Conservation (phyloP, 1,140 invertebrate genomes). For the Leptestheria dahalacensis region DNA sequence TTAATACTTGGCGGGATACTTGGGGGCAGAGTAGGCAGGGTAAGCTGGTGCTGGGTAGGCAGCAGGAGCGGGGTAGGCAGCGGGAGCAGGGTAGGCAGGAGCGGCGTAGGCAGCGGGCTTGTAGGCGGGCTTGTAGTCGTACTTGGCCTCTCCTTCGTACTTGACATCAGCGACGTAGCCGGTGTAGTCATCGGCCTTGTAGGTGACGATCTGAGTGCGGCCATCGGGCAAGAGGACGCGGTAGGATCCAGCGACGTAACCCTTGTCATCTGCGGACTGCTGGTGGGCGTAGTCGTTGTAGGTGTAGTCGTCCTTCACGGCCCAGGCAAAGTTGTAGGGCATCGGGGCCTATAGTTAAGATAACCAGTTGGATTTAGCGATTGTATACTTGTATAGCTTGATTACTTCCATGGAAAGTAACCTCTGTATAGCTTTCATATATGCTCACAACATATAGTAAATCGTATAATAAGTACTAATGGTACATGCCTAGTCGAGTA, state of each 20-base stretch:
- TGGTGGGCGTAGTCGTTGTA: conserved; percentile 57
- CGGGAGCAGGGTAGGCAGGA: conserved; percentile 3
- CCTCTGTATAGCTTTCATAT: no score
- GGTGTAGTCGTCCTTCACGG: conserved; percentile 45
- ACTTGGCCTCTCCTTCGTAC: conserved; percentile 47
- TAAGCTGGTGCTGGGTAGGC: conserved; percentile 5
- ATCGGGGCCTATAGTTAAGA: conserved; percentile 24
- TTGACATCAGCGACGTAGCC: conserved; percentile 61
- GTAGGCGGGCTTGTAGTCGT: conserved; percentile 37
- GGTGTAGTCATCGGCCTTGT: conserved; percentile 57
- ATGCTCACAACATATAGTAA: no score
- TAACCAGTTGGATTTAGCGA: no score
- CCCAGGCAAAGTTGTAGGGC: conserved; percentile 53
- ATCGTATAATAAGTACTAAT: no score
- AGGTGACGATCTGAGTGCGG: conserved; percentile 53
- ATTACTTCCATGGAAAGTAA: no score
- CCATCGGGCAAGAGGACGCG: conserved; percentile 59
- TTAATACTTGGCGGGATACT: neutral
- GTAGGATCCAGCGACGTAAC: conserved; percentile 45
- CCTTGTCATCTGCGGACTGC: conserved; percentile 42
- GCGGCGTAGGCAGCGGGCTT: neutral
- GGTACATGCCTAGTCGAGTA: no score
- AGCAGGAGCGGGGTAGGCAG: conserved; percentile 3
- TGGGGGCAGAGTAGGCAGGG: conserved; percentile 6
- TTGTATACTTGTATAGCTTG: no score